A percentile compares a stretch with the other conserved stretches of the same genome.
Evolutionary conservation across 2,888 invertebrate species (phyloP).

Genomic region (Busseola fusca): DNA sequence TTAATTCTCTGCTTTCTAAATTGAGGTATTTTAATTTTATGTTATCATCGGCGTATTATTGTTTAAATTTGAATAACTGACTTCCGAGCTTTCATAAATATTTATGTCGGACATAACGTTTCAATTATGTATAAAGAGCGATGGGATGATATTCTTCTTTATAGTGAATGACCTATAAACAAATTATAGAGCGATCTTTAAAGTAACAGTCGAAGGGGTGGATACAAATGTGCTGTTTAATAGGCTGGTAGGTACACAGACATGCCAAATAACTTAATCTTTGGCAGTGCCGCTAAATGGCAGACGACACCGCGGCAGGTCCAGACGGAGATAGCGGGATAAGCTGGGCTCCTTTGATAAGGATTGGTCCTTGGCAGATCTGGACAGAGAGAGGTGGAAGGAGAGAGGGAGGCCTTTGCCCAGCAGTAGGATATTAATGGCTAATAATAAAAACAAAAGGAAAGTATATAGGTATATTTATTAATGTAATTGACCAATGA

Average conservation of each 20-base stretch:
- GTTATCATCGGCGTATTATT: conserved; percentile 32
- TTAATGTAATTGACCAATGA: background rate
- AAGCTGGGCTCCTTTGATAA: too few relatives aligned
- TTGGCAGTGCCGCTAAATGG: background rate
- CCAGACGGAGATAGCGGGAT: too few relatives aligned
- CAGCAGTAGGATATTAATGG: too few relatives aligned
- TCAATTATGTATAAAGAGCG: conserved; percentile 38
- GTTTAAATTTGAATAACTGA: conserved; percentile 44
- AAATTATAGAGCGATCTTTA: background rate
- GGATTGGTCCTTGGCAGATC: too few relatives aligned
- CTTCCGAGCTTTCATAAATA: conserved; percentile 27
- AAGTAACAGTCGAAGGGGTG: background rate
- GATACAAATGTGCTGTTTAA: background rate
- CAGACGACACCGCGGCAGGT: too few relatives aligned
- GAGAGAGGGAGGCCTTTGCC: too few relatives aligned
- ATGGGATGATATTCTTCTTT: conserved; percentile 14
- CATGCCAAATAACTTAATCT: background rate
- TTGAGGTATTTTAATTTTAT: conserved; percentile 25
- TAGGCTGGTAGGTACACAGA: background rate
- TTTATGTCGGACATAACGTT: conserved; percentile 30
- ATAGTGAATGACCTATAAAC: conserved; percentile 18
- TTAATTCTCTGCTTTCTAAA: conserved; percentile 40
- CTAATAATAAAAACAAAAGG: background rate
- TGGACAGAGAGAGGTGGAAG: too few relatives aligned
- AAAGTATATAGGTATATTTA: background rate